Conservation (phyloP, 2,113 vertebrate genomes). For the Rhea americana region DNA sequence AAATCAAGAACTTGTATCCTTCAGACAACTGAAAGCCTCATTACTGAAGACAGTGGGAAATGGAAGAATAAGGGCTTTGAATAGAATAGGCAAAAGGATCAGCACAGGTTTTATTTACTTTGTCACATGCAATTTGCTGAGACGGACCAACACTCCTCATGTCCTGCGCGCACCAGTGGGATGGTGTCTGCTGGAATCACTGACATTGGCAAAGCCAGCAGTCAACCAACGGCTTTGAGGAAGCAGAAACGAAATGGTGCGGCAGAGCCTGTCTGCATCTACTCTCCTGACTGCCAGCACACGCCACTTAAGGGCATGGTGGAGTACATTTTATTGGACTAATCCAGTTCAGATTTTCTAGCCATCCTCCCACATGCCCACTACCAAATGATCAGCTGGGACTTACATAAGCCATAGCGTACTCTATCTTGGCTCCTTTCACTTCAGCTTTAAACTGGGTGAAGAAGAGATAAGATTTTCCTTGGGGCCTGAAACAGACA, state of each 20-base stretch:
- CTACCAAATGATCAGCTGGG: not conserved
- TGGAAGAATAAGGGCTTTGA: not conserved
- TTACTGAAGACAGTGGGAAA: not conserved
- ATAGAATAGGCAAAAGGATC: not conserved
- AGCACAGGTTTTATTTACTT: not conserved
- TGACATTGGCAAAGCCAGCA: not conserved
- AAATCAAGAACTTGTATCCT: not conserved
- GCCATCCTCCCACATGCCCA: slow-evolving; percentile 26
- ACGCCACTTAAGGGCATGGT: not conserved
- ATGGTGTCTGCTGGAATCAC: not conserved
- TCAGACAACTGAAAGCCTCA: not conserved
- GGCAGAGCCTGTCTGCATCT: not conserved
- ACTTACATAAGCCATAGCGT: slow-evolving; percentile 94
- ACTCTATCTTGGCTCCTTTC: slow-evolving; percentile 88
- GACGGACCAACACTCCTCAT: not conserved
- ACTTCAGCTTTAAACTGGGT: slow-evolving; percentile 94
- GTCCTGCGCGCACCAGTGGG: not conserved
- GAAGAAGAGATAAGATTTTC: slow-evolving; percentile 97
- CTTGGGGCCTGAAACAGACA: slow-evolving; percentile 85
- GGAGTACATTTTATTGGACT: not conserved
- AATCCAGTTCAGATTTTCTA: slow-evolving; percentile 5
- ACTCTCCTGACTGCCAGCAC: not conserved
- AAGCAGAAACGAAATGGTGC: not conserved
- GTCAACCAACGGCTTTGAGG: rapidly evolving
- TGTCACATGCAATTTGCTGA: not conserved